Evolutionary conservation across 1,140 invertebrate genomes (phyloP), one percentile per base, ranked within the genome.

Genomic region (Drosophila bipectinata): DNA sequence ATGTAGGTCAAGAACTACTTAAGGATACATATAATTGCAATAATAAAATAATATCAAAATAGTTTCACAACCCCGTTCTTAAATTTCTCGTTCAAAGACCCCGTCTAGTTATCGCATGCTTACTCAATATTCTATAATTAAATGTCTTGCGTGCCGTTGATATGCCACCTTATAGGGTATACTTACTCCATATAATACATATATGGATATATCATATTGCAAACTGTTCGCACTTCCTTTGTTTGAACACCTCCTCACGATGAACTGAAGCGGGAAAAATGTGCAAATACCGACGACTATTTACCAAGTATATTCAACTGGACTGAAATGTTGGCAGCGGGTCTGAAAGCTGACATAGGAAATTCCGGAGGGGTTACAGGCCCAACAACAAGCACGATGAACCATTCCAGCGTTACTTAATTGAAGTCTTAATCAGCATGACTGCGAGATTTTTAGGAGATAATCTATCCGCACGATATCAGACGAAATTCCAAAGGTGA

Each of bases 221-320:
- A 47, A 3, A 62, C 41, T 18, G 41, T 32, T 47, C 32, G 57
- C 24, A 73, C 47, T 51, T 56, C 47, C 52, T 73, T 60, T 56
- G 59, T 66, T 64, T 83, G 51, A 69, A 54, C 62, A 61, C 26
- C 26, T 32, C 12, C 32, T 53, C 21, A n/a, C 15, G 12, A 10
- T 32, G 45, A 59, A 57, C 41, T 18, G 41, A n/a, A 56, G 14
- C 55, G 54, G 15, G 24, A 58, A 52, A 59, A 59, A n/a, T 37
- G 53, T 39, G 77, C 57, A 79, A 83, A 83, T 71, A 69, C 41
- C 26, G 61, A 52, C 64, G 79, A 84, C 76, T 73, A 63, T 67
- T 55, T 62, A 39, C 54, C 58, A 56, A 74, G 61, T 73, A 68
- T 75, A 71, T 75, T 79, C 72, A 79, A 83, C 72, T 52, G 49